Conservation (phyloP, 2,888 invertebrate genomes). For the Pachycephus smyrnensis region DNA sequence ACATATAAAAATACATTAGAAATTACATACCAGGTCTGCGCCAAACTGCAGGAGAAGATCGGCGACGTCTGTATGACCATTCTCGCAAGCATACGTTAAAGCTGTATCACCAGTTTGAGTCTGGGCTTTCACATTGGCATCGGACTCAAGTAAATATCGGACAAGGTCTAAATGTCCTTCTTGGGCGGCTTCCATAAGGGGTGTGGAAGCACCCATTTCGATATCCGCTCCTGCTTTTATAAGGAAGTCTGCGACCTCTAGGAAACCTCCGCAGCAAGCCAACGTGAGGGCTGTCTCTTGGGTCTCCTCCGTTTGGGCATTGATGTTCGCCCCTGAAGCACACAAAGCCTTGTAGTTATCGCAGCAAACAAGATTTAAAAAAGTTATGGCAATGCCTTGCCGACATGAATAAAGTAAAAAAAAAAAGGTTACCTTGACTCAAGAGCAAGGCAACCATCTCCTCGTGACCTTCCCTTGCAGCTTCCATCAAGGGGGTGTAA, state of each 20-base stretch:
- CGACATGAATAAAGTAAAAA: neutral
- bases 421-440: slow-evolving; percentile 76
- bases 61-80: slow-evolving; percentile 97
- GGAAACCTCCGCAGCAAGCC: slow-evolving; percentile 95
- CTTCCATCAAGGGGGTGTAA: slow-evolving; percentile 99
- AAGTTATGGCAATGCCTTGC: neutral
- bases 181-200: slow-evolving; percentile 98
- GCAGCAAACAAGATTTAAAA: neutral
- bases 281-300: slow-evolving; percentile 96
- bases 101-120: slow-evolving; percentile 97
- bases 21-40: slow-evolving; percentile 80
- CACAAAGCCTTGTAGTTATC: neutral
- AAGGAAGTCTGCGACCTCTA: slow-evolving; percentile 94
- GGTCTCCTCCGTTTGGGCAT: slow-evolving; percentile 98
- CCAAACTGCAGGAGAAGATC: slow-evolving; percentile 91
- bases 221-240: slow-evolving; percentile 95
- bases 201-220: slow-evolving; percentile 95
- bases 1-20: neutral
- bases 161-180: slow-evolving; percentile 97
- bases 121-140: slow-evolving; percentile 92
- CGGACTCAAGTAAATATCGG: slow-evolving; percentile 84
- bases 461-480: slow-evolving; percentile 97
- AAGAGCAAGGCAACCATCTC: slow-evolving; percentile 96
- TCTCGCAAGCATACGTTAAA: slow-evolving; percentile 97
- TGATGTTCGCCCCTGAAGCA: slow-evolving; percentile 86